Base-by-base conservation (phyloP, 92 coral and sea anemone genomes). In the Umimayanthus kanabou region DNA sequence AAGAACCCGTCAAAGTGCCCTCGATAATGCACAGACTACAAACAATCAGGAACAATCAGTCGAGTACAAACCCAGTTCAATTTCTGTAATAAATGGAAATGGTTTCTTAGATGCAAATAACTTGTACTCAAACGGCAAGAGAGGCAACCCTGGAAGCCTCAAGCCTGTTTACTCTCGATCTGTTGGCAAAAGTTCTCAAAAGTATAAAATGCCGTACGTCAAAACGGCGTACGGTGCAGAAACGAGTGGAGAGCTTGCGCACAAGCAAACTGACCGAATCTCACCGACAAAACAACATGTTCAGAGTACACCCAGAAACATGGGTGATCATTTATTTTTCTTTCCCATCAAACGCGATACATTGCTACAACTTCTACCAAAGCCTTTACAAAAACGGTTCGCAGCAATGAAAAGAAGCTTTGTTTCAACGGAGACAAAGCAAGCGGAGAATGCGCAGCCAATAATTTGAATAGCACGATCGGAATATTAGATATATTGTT, bases 341-440 rank as follows among this genome's bases (percentile, higher is more conserved):
- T 93, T 93, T 80, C 96, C 96, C 22, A 92, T 93, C 57, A 93
- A 92, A 77, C 90, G 94, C 74, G 91, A 93, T 70, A 92, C 93
- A 26, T 85, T 93, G 73, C 29, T 93, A 67, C 86, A 92, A 40
- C 49, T 93, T 49, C 74, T 93, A n/a, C 93, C 91, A 26, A 1
- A 55, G 69, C 53, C 73, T 45, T 66, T 88, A 11, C 87, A 89
- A 45, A 80, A 73, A 40, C 85, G 70, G 26, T 91, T 79, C 81
- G 88, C 74, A 2, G 87, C 66, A 47, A 69, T 70, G 25, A 83
- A 70, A 49, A 49, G 77, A 26, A 28, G 47, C 25, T 16, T 39
- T 18, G 4, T 39, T 22, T 71, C 78, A 7, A 11, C 40, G 33
- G 66, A 69, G 14, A 16, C 55, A 29, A 71, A 49, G 5, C 78